phyloP scores from a whole-genome alignment of 2,888 invertebrate species.

The Drosophila histrio region DNA sequence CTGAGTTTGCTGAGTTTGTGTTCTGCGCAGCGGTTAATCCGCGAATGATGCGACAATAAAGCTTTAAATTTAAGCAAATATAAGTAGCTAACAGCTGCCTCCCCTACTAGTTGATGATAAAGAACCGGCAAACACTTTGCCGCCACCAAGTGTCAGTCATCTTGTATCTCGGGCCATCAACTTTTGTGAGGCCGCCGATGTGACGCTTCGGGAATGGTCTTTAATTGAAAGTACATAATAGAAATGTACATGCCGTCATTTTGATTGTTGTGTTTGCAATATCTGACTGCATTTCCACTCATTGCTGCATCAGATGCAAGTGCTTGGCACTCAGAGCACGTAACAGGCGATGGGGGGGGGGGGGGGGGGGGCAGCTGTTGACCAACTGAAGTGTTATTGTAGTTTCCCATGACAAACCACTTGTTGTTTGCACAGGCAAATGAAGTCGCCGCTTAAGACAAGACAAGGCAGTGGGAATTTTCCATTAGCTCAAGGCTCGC shows the following conservation, averaged over 20 bases:
- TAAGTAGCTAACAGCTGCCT: conserved; percentile 9
- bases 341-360: conserved; percentile 16
- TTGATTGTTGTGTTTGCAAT: conserved; percentile 23
- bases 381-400: conserved; percentile 21
- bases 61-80: conserved; percentile 28
- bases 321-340: conserved; percentile 47
- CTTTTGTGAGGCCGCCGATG: conserved; percentile 49
- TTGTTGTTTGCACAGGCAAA: conserved; percentile 62
- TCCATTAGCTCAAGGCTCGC: conserved; percentile 43
- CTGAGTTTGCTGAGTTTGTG: conserved; percentile 57
- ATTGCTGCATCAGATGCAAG: background rate
- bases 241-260: conserved; percentile 25
- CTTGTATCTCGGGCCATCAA: conserved; percentile 21
- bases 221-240: conserved; percentile 45
- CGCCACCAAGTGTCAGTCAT: conserved; percentile 19
- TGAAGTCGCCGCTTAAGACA: conserved; percentile 37
- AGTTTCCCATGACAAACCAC: conserved; percentile 20
- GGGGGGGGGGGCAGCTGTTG: background rate
- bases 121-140: background rate
- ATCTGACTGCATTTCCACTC: conserved; percentile 47
- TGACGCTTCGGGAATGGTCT: background rate
- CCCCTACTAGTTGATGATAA: background rate
- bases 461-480: conserved; percentile 17
- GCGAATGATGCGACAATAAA: conserved; percentile 41
- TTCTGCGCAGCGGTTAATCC: conserved; percentile 42